Evolutionary conservation across 2,797 vertebrate species (phyloP), one percentile per base, ranked within the genome.

Genomic region (Menidia menidia): DNA sequence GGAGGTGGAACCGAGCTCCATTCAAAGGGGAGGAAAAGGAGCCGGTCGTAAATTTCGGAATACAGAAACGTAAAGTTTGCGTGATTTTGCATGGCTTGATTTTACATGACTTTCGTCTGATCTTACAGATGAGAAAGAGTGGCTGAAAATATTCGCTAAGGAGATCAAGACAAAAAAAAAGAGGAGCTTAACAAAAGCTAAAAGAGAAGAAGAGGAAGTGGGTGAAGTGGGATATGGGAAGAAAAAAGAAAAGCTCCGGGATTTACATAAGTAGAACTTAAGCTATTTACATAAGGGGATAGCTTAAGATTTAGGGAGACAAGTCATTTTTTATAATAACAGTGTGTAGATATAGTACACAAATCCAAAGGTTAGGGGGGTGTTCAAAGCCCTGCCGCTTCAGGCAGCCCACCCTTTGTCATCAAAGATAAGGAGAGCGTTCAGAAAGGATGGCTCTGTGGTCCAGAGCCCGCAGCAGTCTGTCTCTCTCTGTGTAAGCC

Each of bases 401-500:
- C 72, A 86, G 81, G 80, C 77, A 70, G 68, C 77, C 87, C 88
- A 80, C 89, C 86, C 77, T 80, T 85, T 61, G 60, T 72, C 83
- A 65, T 74, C 43, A 85, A 39, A 39, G 84, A 89, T 74, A 83
- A 69, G 76, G 77, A 16, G 53, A 51, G 71, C 82, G 82, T 78
- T 80, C 61, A 60, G 60, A 61, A 11, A 0, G 16, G 48, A 70
- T 51, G 67, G 35, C 0, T 39, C 35, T 39, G 10, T 16, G 32
- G 60, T 67, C 39, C 78, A 85, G 77, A 78, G 80, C 73, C 64
- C 77, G 59, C 59, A 66, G 35, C 35, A 39, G 35, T 10, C 6
- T 39, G 4, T 5, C 7, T 39, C 35, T 75, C 81, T 71, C 1
- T 25, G 25, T 25, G 72, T 51, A 71, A 73, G 63, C 74, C 30